Evolutionary conservation across 2,113 vertebrate genomes (phyloP), one percentile per base, ranked within the genome.

Genomic region (Etheostoma cragini): DNA sequence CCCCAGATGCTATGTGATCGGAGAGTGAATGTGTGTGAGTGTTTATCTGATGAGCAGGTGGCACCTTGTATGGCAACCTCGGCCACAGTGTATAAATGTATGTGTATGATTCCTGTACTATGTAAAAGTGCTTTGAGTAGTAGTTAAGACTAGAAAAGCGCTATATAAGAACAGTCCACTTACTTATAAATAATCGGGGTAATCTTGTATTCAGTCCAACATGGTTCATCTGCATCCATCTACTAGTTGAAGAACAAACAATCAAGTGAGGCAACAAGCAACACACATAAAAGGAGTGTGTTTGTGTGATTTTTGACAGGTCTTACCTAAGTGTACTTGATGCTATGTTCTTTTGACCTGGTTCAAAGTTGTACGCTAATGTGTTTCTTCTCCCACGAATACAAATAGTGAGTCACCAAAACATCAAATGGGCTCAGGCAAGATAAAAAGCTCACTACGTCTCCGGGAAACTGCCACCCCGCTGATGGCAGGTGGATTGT

Each of bases 361-460:
- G 14, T 54, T 54, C 33, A 54, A 42, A 42, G 50, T 33, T 62
- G n/a, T 64, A 35, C 72, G 45, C 35, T 75, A 12, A 22, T 52
- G 47, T 38, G 42, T 13, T 22, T 42, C 19, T 64, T 50, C 35
- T 65, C 30, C 61, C 33, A 65, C 35, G 4, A 24, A 1, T 6
- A 11, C 10, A 53, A 52, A 24, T 17, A 63, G 15, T 52, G 72
- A 74, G 30, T 63, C 71, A 73, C 57, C 26, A 17, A n/a, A 35
- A 21, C 57, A 50, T 13, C 70, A 72, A 61, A 50, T 7, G 6
- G 12, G 13, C 66, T 38, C 30, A 73, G 71, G 45, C 45, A 19
- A 4, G 45, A 35, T 17, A 58, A 72, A 72, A 72, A 47, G 45
- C 19, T 16, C 13, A 6, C 17, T 49, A 26, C 21, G 3, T 53